Base-by-base conservation (phyloP, 2,797 vertebrate species). In the Caiman crocodilus region DNA sequence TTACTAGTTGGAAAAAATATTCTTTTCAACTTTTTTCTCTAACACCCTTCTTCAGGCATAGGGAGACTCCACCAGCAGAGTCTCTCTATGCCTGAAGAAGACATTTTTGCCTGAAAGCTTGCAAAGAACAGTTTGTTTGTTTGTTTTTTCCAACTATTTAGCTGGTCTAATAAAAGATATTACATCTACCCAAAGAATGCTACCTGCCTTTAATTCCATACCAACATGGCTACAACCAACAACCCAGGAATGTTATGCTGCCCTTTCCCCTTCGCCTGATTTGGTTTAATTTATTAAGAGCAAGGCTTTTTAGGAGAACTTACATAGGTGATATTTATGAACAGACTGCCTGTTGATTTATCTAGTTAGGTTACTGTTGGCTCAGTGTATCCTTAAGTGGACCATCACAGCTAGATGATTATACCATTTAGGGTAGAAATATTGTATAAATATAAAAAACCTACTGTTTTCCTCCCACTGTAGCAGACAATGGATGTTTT, bases 401-500 rank as follows among this genome's bases (percentile, higher is more conserved):
- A 87, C 84, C 71, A 30, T 97, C 89, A 75, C 83, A 88, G 93
- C 85, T 85, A 89, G 91, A 55, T 91, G 90, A 93, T 97, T 50
- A 86, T 92, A 88, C 95, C 96, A 95, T 92, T 97, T 96, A 94
- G 85, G 82, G 85, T 90, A 91, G 88, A 96, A 96, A 96, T 35
- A 17, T 28, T 57, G 32, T 82, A 71, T 94, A 91, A 96, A 96
- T 91, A 96, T 50, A 97, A 97, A 69, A 85, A 94, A 89, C 67
- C 81, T 76, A 78, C 63, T 87, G 14, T 63, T 95, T 96, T 93
- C 82, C 32, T 94, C 56, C 75, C 28, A 1, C 58, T 65, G 75
- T 84, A 83, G 75, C 57, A 71, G 61, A 35, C 42, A 83, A 50
- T 77, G 77, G 82, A 69, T 91, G 67, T 89, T 95, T 97, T 93